Evolutionary conservation across 2,888 invertebrate species (phyloP).

Genomic region (Catocala fraxini): DNA sequence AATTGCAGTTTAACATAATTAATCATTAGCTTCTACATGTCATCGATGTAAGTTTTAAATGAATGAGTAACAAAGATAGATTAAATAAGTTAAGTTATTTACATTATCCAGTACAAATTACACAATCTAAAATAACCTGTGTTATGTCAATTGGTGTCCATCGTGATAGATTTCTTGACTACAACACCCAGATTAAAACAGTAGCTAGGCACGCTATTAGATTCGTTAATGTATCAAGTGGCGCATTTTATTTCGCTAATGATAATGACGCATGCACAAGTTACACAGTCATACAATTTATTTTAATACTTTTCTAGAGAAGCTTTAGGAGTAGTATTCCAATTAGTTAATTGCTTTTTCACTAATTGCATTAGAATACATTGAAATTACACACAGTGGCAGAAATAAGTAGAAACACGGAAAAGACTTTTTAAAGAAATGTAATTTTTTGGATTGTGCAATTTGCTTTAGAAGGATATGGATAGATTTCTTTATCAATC

Average conservation of each 20-base stretch:
- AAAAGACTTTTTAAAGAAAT: too few species aligned
- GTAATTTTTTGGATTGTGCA: too few species aligned
- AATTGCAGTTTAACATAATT: too few species aligned
- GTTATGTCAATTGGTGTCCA: slow-evolving; percentile 27
- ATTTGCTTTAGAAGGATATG: too few species aligned
- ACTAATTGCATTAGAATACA: slow-evolving; percentile 17
- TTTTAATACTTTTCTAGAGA: not conserved
- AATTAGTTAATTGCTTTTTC: slow-evolving; percentile 35
- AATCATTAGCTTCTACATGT: too few species aligned
- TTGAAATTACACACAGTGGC: too few species aligned
- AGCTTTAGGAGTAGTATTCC: slow-evolving; percentile 4
- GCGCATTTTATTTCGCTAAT: not conserved
- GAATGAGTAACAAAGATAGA: not conserved
- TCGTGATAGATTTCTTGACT: slow-evolving; percentile 16
- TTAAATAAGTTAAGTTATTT: not conserved
- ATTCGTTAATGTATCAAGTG: too few species aligned
- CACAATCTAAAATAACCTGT: slow-evolving; percentile 4
- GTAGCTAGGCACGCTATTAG: slow-evolving; percentile 12
- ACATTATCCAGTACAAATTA: not conserved
- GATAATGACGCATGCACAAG: not conserved
- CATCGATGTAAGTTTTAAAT: too few species aligned
- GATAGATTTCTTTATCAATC: too few species aligned
- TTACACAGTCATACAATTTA: not conserved
- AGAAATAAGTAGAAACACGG: too few species aligned
- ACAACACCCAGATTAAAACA: slow-evolving; percentile 26